phyloP scores from a whole-genome alignment of 2,888 invertebrate species.

The Prenolepis imparis region DNA sequence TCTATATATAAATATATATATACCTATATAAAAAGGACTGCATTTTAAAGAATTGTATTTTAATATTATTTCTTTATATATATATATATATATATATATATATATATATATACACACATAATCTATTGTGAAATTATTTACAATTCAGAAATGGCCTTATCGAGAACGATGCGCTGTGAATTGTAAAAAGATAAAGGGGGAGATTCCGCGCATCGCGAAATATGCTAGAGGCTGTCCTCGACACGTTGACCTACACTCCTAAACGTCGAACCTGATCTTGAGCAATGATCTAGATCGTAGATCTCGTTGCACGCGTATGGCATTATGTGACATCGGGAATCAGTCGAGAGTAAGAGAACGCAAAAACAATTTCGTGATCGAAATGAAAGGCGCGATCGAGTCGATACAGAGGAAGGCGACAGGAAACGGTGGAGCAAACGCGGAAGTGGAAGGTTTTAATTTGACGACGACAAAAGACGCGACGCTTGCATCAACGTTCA shows the following conservation, averaged over 20 bases:
- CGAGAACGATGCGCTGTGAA: background rate
- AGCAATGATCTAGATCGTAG: constrained; percentile 52
- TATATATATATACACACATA: background rate
- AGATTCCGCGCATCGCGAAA: constrained; percentile 4
- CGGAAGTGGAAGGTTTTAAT: constrained; percentile 43
- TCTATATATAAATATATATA: too few species aligned
- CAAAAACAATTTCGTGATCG: constrained; percentile 25
- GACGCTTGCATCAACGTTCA: constrained; percentile 42
- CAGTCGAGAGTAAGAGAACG: constrained; percentile 23
- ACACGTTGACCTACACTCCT: constrained; percentile 59
- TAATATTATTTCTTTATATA: too few species aligned
- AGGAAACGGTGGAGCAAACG: constrained; percentile 39
- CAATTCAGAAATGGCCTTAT: background rate
- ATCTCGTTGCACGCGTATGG: constrained; percentile 40
- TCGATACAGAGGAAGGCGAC: background rate
- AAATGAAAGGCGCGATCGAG: constrained; percentile 6
- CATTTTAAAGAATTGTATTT: too few species aligned
- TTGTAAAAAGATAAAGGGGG: constrained; percentile 6
- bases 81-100: too few species aligned
- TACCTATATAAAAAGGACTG: too few species aligned
- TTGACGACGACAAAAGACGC: constrained; percentile 24
- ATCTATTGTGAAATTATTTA: background rate
- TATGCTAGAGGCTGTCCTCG: constrained; percentile 55
- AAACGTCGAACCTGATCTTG: constrained; percentile 55
- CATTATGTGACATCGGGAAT: constrained; percentile 19